Evolutionary conservation across 2,888 invertebrate genomes (phyloP).

Genomic region (Standfussiana lucernea): DNA sequence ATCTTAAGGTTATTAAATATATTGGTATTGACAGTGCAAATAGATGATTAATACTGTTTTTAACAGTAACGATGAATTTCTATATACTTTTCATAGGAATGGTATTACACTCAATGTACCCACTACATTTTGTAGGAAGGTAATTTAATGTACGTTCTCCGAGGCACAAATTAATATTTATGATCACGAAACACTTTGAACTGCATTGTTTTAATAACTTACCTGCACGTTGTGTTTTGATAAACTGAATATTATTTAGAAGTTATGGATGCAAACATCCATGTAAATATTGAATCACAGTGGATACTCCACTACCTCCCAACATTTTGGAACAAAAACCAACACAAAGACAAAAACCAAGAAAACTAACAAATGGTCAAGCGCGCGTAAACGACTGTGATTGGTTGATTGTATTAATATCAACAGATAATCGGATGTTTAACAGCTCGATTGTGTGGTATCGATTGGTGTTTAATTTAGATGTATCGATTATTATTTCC

Average conservation of each 20-base stretch:
- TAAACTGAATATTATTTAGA: slow-evolving; percentile 1
- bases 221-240: neutral
- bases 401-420: neutral
- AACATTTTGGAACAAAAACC: neutral
- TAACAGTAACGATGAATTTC: neutral
- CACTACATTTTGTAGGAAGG: neutral
- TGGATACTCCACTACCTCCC: neutral
- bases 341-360: neutral
- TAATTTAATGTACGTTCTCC: neutral
- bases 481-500: neutral
- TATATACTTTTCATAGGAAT: neutral
- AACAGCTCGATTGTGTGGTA: neutral
- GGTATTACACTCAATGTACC: neutral
- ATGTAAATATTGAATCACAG: neutral
- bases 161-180: neutral
- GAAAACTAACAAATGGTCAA: neutral
- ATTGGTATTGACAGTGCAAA: neutral
- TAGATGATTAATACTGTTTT: neutral
- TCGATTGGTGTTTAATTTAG: neutral
- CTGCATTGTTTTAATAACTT: slow-evolving; percentile 2
- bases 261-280: neutral
- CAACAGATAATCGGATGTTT: neutral
- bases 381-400: neutral
- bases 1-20: neutral
- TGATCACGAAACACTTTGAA: slow-evolving; percentile 8